These are phyloP conservation scores for Drosophila flavopinicola DNA, from an alignment of 2,888 invertebrate species.

Conservation along the genomic window DNA sequence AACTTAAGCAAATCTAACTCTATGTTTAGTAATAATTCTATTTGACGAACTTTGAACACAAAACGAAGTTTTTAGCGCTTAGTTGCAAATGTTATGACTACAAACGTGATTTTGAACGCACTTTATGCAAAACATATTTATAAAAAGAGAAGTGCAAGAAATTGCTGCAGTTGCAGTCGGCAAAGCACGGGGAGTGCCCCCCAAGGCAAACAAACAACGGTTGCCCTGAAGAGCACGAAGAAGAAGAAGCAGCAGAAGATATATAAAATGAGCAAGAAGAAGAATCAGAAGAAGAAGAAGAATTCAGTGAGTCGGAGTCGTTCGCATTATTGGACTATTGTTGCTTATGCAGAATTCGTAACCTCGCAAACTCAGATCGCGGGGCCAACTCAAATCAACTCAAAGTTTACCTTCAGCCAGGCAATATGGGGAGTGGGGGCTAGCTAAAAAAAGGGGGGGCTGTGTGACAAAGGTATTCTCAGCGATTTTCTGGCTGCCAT, in stretches of 20 bases:
- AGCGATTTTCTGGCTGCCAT: constrained; percentile 40
- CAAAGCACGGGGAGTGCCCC: constrained; percentile 14
- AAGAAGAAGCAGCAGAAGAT: constrained; percentile 3
- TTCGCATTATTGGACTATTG: constrained; percentile 40
- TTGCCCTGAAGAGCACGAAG: neutral
- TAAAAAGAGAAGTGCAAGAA: constrained; percentile 4
- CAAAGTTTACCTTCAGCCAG: constrained; percentile 18
- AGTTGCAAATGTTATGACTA: constrained; percentile 2
- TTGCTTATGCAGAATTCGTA: constrained; percentile 52
- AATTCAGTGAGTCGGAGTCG: constrained; percentile 9
- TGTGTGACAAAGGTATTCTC: constrained; percentile 41
- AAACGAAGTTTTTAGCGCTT: neutral
- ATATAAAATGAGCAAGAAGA: neutral
- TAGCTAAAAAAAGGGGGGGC: neutral
- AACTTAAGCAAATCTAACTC: too few relatives aligned
- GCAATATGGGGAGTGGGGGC: neutral
- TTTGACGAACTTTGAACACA: neutral
- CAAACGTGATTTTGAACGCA: constrained; percentile 28
- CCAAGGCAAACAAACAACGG: constrained; percentile 33
- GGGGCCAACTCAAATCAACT: constrained; percentile 13
- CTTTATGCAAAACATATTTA: constrained; percentile 5
- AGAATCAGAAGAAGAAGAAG: neutral
- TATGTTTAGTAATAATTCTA: neutral
- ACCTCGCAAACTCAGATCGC: constrained; percentile 31
- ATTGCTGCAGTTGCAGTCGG: constrained; percentile 36